These are phyloP conservation scores for Hydrozoanthus tunicans DNA, from an alignment of 64 coral and sea anemone species.

Conservation along the genomic window DNA sequence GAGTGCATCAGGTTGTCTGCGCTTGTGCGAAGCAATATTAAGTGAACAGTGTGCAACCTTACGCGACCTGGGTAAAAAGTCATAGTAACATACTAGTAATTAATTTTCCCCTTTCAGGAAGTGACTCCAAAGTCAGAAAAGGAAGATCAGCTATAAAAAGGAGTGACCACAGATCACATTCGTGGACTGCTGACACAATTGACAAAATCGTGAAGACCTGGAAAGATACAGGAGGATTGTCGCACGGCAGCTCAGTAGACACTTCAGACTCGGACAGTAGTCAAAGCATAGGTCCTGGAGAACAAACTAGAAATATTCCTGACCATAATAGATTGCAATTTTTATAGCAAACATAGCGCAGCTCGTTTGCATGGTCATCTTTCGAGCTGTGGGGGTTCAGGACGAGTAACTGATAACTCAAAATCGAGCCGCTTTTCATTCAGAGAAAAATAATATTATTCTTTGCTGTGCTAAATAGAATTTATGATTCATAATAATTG, in stretches of 20 bases:
- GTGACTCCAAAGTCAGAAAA: conserved; percentile 25
- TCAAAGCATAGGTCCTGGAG: conserved; percentile 26
- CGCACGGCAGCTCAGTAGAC: conserved; percentile 17
- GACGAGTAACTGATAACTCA: no score
- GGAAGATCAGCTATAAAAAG: neutral
- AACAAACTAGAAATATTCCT: neutral
- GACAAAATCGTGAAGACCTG: conserved; percentile 54
- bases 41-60: no score
- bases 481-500: no score
- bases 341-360: conserved; percentile 21
- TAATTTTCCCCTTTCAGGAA: neutral
- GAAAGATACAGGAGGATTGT: conserved; percentile 31
- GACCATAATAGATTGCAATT: conserved; percentile 24
- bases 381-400: neutral
- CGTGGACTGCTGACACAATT: conserved; percentile 37
- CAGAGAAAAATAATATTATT: no score
- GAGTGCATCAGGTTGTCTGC: no score
- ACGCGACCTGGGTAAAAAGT: no score
- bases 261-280: conserved; percentile 49
- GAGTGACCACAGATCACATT: neutral
- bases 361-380: neutral
- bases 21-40: no score
- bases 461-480: no score
- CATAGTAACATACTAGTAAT: neutral
- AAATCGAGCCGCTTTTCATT: no score